Evolutionary conservation across 2,113 vertebrate genomes (phyloP), one percentile per base, ranked within the genome.

Genomic region (Meleagris gallopavo): DNA sequence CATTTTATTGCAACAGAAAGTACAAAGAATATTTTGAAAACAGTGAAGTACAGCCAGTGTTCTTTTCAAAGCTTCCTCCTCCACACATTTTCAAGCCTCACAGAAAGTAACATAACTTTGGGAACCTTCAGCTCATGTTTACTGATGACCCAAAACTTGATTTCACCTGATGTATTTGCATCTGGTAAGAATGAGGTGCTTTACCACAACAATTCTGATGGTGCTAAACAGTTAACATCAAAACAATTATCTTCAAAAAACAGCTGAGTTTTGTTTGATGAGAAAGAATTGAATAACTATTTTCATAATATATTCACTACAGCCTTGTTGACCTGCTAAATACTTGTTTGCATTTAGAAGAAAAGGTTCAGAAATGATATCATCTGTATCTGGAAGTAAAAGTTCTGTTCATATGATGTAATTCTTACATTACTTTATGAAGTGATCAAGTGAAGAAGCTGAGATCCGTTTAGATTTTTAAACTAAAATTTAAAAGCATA

Each of bases 31-130:
- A 65, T 93, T 95, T 92, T 75, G 84, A 91, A 94, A 93, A 71
- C 79, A 89, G 70, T 24, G 5, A 60, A 91, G 69, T 74, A 38
- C 41, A 92, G 86, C 81, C 89, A 94, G 64, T 70, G 75, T 84
- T 87, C 84, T 81, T 82, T 55, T 83, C 71, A 89, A 95, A 66
- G 57, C 32, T 79, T 91, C 84, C 84, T 91, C 78, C 93, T 91
- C 90, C 12, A 9, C 65, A 58, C 69, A 6, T 83, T 79, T 91
- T 57, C 79, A 87, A 82, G 72, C 78, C 75, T 89, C 15, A 29
- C 64, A 92, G n/a, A 18, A 62, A 52, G 55, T 67, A 89, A 45
- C 20, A 5, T 34, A 57, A 83, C 71, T 95, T 79, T 54, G 27
- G 80, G 64, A 91, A 72, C 77, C 86, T 78, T 94, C 54, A 76